phyloP scores from a whole-genome alignment of 2,888 invertebrate genomes.

The Tyria jacobaeae region DNA sequence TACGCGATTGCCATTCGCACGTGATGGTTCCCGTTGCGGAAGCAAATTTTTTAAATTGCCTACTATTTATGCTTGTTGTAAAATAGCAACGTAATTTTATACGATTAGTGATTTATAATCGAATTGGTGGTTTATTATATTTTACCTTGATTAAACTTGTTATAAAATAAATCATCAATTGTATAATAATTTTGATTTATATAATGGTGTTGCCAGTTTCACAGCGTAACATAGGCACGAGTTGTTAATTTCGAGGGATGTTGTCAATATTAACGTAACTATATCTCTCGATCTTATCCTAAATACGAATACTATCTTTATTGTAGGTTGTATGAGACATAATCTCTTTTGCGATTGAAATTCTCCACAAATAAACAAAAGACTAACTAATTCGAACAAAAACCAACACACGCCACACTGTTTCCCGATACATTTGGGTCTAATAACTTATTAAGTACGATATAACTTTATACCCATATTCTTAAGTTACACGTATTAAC shows the following conservation, averaged over 20 bases:
- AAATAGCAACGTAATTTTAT: conserved; percentile 36
- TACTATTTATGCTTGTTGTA: conserved; percentile 32
- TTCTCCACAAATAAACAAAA: too few species aligned
- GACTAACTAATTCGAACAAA: too few species aligned
- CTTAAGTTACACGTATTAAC: too few species aligned
- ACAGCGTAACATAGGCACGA: neutral
- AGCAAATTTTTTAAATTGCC: conserved; percentile 50
- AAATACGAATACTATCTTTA: too few species aligned
- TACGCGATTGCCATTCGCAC: conserved; percentile 46
- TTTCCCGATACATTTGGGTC: too few species aligned
- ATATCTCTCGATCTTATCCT: too few species aligned
- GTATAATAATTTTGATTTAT: neutral
- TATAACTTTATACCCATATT: too few species aligned
- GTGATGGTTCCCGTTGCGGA: conserved; percentile 49
- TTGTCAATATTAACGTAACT: neutral
- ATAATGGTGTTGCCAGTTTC: neutral
- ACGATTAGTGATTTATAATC: conserved; percentile 31
- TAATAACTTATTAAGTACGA: too few species aligned
- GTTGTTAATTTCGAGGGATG: neutral
- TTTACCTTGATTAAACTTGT: conserved; percentile 10
- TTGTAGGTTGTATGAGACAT: too few species aligned
- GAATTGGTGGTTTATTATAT: conserved; percentile 19
- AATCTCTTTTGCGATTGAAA: too few species aligned
- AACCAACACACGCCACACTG: too few species aligned
- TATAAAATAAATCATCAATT: conserved; percentile 1